These are phyloP conservation scores for Hippoglossus stenolepis DNA, from an alignment of 2,113 vertebrate species.

Conservation along the genomic window DNA sequence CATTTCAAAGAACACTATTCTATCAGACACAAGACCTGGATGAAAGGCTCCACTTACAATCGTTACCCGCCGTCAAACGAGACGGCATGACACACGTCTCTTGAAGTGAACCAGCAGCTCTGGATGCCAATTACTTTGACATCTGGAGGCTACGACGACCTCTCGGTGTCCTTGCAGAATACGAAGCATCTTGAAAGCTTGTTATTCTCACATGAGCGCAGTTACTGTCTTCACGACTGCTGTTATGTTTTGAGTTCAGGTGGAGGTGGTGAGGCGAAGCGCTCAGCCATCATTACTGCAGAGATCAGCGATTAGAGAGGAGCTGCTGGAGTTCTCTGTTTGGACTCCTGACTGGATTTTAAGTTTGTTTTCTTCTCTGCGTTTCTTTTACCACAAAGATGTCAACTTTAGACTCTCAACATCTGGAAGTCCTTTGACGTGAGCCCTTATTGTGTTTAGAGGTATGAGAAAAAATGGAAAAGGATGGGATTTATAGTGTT, in stretches of 20 bases:
- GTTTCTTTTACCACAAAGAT: neutral
- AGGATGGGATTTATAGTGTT: neutral
- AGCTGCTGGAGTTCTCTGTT: neutral
- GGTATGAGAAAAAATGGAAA: neutral
- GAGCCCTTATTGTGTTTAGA: neutral
- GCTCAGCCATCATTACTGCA: neutral
- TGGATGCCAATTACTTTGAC: slow-evolving; percentile 57
- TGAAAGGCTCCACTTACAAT: slow-evolving; percentile 36
- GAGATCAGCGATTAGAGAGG: neutral
- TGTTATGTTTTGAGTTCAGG: slow-evolving; percentile 8
- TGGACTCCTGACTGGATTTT: neutral
- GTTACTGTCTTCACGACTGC: slow-evolving; percentile 10
- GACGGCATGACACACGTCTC: neutral
- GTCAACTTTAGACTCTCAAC: neutral
- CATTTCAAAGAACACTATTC: slow-evolving; percentile 7
- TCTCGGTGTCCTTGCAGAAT: slow-evolving; percentile 7
- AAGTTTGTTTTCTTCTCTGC: neutral
- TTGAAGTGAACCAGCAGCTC: slow-evolving; percentile 41
- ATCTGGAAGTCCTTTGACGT: neutral
- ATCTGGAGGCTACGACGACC: slow-evolving; percentile 28
- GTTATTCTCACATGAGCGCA: slow-evolving; percentile 23
- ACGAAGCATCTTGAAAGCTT: slow-evolving; percentile 10
- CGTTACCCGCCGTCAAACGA: slow-evolving; percentile 33
- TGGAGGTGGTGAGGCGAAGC: neutral
- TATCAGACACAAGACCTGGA: neutral